These are phyloP conservation scores for Dinoponera quadriceps DNA, from an alignment of 1,140 invertebrate species.

Conservation along the genomic window DNA sequence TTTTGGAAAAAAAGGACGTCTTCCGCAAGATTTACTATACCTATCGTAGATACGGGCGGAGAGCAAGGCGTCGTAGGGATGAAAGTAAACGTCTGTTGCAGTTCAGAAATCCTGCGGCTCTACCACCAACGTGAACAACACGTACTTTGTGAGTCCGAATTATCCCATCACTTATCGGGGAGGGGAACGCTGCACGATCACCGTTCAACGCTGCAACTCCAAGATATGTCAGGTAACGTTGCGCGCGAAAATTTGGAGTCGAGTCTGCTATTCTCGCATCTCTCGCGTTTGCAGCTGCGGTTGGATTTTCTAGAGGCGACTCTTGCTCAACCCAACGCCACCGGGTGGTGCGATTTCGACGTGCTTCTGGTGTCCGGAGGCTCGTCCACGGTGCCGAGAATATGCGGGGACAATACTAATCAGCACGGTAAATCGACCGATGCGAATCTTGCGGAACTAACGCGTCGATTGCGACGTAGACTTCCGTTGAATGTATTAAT, in stretches of 20 bases:
- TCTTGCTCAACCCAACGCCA: slow-evolving; percentile 90
- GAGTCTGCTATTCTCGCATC: not conserved
- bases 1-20: too few relatives aligned
- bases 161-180: slow-evolving; percentile 89
- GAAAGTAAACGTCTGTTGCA: slow-evolving; percentile 75
- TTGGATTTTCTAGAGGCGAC: slow-evolving; percentile 92
- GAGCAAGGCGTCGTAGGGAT: too few relatives aligned
- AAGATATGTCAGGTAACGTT: slow-evolving; percentile 90
- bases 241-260: not conserved
- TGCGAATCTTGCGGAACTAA: not conserved
- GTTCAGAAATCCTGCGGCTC: slow-evolving; percentile 90
- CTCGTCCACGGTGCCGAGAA: slow-evolving; percentile 87
- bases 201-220: slow-evolving; percentile 88
- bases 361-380: slow-evolving; percentile 90
- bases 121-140: slow-evolving; percentile 91
- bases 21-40: too few relatives aligned
- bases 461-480: too few relatives aligned
- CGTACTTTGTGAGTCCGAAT: slow-evolving; percentile 92
- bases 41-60: too few relatives aligned
- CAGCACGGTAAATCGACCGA: slow-evolving; percentile 88
- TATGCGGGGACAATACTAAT: slow-evolving; percentile 93
- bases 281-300: slow-evolving; percentile 87
- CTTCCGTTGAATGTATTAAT: too few relatives aligned
- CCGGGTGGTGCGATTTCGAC: slow-evolving; percentile 90
- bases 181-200: slow-evolving; percentile 89